Evolutionary conservation across 2,797 vertebrate species (phyloP).

Genomic region (Myoxocephalus aenaeus): DNA sequence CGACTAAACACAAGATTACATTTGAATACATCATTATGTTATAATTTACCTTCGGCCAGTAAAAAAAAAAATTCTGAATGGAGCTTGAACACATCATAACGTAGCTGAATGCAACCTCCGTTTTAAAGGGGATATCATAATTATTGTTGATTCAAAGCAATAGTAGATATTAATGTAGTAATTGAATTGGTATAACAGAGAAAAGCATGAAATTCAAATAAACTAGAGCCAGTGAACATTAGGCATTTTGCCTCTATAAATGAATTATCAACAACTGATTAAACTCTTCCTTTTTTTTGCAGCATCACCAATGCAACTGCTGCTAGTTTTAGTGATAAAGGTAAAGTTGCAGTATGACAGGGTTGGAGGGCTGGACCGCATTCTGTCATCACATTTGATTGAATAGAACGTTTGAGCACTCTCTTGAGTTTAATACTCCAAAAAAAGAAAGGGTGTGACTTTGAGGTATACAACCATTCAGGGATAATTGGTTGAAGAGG

Average conservation of each 20-base stretch:
- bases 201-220: background rate
- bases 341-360: background rate
- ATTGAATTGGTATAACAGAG: background rate
- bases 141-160: background rate
- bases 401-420: background rate
- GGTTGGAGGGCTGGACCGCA: background rate
- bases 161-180: too few relatives aligned
- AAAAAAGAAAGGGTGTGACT: conserved; percentile 1
- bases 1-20: background rate
- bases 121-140: background rate
- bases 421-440: background rate
- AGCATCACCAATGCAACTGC: too few relatives aligned
- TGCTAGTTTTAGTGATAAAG: background rate
- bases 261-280: background rate
- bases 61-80: background rate
- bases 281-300: too few relatives aligned
- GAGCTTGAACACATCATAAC: background rate
- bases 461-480: conserved; percentile 33
- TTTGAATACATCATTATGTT: background rate
- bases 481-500: background rate
- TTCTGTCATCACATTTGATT: conserved; percentile 3
- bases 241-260: background rate
- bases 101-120: background rate
- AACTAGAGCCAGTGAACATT: background rate
- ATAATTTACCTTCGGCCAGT: background rate